A percentile compares a stretch with the other conserved stretches of the same genome.
phyloP scores from a whole-genome alignment of 2,797 vertebrate species.

The Echeneis naucrates region DNA sequence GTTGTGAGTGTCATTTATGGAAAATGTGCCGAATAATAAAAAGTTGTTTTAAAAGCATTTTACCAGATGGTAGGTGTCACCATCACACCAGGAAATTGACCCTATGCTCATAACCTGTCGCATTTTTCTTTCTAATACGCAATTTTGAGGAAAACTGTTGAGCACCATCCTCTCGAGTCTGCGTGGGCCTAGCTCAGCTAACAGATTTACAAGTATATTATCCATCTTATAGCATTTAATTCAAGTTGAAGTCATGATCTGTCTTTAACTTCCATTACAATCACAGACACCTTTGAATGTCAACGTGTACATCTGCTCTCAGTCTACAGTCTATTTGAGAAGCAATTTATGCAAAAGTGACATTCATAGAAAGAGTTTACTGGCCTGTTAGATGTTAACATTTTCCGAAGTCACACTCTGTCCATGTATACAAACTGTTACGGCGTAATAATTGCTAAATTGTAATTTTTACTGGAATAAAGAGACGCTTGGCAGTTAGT shows the following conservation, averaged over 20 bases:
- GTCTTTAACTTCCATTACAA: background rate
- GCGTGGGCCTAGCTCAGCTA: background rate
- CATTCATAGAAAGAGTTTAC: slow-evolving; percentile 19
- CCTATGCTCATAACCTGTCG: background rate
- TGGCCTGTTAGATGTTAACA: slow-evolving; percentile 3
- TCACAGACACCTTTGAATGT: background rate
- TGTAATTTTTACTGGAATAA: slow-evolving; percentile 4
- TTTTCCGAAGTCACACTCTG: background rate
- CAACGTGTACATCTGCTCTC: slow-evolving; percentile 1
- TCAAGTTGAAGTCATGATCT: background rate
- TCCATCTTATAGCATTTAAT: background rate
- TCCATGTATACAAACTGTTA: slow-evolving; percentile 2
- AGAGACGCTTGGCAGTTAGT: slow-evolving; percentile 1
- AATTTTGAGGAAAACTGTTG: background rate
- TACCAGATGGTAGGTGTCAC: background rate
- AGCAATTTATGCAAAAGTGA: slow-evolving; percentile 6
- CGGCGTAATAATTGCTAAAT: slow-evolving; percentile 5
- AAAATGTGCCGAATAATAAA: background rate
- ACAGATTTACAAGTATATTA: background rate
- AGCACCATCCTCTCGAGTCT: background rate
- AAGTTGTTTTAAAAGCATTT: slow-evolving; percentile 2
- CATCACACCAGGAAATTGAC: background rate
- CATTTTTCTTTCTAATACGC: background rate
- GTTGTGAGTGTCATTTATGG: background rate
- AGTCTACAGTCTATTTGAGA: background rate